These are phyloP conservation scores for Panthera uncia DNA, from an alignment of 2,113 vertebrate genomes.

Conservation along the genomic window DNA sequence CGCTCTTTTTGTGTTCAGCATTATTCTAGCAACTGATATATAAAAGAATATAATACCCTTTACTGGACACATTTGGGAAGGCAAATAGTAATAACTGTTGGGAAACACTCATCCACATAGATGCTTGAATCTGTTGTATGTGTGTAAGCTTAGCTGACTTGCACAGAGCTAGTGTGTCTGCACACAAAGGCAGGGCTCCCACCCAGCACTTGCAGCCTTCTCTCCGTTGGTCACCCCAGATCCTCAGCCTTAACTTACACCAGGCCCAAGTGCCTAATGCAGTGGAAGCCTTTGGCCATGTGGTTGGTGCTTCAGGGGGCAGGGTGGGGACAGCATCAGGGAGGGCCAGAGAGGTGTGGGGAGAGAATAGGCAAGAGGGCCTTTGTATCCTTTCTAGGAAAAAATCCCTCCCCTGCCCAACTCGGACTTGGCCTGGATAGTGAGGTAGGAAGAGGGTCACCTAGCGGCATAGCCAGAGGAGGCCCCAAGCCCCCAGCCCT, in stretches of 20 bases:
- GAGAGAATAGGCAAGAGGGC: background rate
- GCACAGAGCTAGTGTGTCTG: background rate
- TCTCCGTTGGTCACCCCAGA: rapidly evolving
- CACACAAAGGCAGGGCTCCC: background rate
- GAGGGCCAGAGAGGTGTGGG: background rate
- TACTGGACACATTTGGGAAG: background rate
- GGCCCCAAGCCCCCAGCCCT: background rate
- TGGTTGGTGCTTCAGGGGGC: too few species aligned
- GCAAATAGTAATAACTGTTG: rapidly evolving
- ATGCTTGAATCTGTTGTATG: rapidly evolving
- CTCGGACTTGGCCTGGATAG: background rate
- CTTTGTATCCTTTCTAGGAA: background rate
- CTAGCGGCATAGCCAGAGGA: background rate
- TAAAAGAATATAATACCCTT: too few species aligned
- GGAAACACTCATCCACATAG: background rate
- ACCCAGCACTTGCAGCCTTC: background rate
- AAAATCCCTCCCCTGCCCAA: background rate
- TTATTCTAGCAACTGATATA: background rate
- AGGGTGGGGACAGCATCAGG: too few species aligned
- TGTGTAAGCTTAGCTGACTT: background rate
- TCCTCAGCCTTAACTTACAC: background rate
- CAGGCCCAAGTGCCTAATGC: background rate
- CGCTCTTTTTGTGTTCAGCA: too few species aligned
- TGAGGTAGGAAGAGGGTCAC: background rate
- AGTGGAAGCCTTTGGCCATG: too few species aligned